Base-by-base conservation (phyloP, 2,888 invertebrate genomes). In the Drosophila anomalata region DNA sequence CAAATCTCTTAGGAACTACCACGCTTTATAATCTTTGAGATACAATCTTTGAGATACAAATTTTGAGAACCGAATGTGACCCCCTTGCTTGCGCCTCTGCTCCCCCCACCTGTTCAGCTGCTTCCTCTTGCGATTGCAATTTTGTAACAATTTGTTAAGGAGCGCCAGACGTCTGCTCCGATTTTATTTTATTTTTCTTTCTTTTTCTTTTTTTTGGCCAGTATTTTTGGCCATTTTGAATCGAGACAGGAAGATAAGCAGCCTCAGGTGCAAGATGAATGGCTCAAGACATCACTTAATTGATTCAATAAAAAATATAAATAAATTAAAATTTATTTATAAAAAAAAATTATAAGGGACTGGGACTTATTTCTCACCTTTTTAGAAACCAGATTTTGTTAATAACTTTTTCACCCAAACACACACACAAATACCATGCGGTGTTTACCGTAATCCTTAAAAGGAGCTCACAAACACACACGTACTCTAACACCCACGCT, bases 111-210 rank as follows among this genome's bases (percentile, higher is more conserved):
- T 20, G 17, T 20, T 14, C 8, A 4, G 44, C 29, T 50, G 31
- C 33, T 11, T 29, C 29, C 55, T 41, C 39, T 57, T 44, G 41
- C 46, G 44, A 58, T 57, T 59, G 55, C 78, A 77, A 67, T 77
- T 80, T 81, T 78, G 84, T 84, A 78, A 78, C 77, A 80, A 71
- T 80, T 84, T 84, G 81, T 73, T 69, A 75, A 52, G 47, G 36
- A 50, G 51, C 52, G 44, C 41, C 51, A 50, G 42, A 90, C 91
- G 3, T 82, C 80, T 1, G 88, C 94, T 94, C 67, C 94, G 89
- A 88, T 94, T 94, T 46, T 47, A 8, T 8, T 41, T 20, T 17
- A 11, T 50, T 29, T 14, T 7, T 41, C 17, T 17, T 11, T 48
- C 12, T 26, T 26, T n/a, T 47, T 11, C 8, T 14, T 14, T 47